Evolutionary conservation across 2,797 vertebrate species (phyloP).

Genomic region (Erpetoichthys calabaricus): DNA sequence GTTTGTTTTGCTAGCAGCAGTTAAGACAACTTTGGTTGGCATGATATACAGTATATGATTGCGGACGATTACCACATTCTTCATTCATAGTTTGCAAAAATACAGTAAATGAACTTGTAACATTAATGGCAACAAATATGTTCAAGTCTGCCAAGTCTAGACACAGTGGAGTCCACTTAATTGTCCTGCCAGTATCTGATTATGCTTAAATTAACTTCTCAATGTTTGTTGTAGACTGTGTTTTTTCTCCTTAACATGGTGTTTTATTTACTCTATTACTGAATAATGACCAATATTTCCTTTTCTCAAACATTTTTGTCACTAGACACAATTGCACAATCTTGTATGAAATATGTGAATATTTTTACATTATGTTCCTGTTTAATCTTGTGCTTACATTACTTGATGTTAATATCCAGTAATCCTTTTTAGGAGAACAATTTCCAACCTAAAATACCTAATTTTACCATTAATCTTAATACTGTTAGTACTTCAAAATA

Average conservation of each 20-base stretch:
- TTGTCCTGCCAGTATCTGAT: constrained; percentile 13
- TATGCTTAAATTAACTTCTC: constrained; percentile 4
- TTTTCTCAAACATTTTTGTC: too few species aligned
- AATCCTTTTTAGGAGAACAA: too few species aligned
- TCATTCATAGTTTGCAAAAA: constrained; percentile 3
- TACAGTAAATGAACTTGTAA: constrained; percentile 15
- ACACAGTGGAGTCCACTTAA: constrained; percentile 18
- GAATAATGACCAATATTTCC: too few species aligned
- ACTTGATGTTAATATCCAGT: too few species aligned
- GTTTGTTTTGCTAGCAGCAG: neutral
- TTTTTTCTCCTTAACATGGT: neutral
- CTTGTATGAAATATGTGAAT: too few species aligned
- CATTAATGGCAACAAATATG: constrained; percentile 8
- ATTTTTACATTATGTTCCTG: too few species aligned
- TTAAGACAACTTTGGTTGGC: neutral
- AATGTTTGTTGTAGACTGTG: constrained; percentile 4
- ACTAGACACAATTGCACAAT: too few species aligned
- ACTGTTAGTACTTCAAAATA: too few species aligned
- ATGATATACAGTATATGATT: neutral
- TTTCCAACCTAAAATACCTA: too few species aligned
- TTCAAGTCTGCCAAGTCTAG: constrained; percentile 8
- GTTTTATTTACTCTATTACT: too few species aligned
- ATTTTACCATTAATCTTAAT: too few species aligned
- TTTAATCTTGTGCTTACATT: too few species aligned
- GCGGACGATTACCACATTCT: constrained; percentile 1